A percentile compares a stretch with the other conserved stretches of the same genome.
Evolutionary conservation across 1,140 invertebrate species (phyloP).

Genomic region (Pygmarrhopalites habei): DNA sequence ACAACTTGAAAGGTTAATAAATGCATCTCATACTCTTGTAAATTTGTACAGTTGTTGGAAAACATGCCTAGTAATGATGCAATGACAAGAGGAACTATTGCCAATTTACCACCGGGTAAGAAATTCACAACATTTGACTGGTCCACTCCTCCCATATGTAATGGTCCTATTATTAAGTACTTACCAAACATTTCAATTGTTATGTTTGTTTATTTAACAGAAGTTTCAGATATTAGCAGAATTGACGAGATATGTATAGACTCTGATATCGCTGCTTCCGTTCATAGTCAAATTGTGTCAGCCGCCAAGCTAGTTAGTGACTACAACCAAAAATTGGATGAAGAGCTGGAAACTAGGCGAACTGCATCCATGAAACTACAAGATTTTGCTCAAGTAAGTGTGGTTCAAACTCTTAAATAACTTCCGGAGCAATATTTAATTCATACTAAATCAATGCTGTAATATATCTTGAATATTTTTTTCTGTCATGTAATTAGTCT

Average conservation of each 20-base stretch:
- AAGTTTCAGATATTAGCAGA: slow-evolving; percentile 75
- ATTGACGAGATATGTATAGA: slow-evolving; percentile 35
- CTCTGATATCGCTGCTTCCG: slow-evolving; percentile 26
- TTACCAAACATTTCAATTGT: too few species aligned
- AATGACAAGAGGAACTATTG: slow-evolving; percentile 80
- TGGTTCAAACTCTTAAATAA: too few species aligned
- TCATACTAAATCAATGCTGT: too few species aligned
- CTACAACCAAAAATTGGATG: slow-evolving; percentile 75
- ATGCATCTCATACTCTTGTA: too few species aligned
- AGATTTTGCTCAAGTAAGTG: slow-evolving; percentile 76
- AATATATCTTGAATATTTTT: too few species aligned
- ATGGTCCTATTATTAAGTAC: too few species aligned
- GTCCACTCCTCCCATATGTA: too few species aligned
- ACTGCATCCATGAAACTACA: slow-evolving; percentile 74
- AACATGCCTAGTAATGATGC: slow-evolving; percentile 91
- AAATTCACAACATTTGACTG: too few species aligned
- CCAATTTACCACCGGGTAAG: slow-evolving; percentile 81
- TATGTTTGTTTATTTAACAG: too few species aligned
- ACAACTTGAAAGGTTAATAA: too few species aligned
- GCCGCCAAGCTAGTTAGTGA: slow-evolving; percentile 76
- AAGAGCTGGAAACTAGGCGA: slow-evolving; percentile 80
- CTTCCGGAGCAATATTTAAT: too few species aligned
- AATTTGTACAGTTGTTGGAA: slow-evolving; percentile 83
- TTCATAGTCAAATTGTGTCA: slow-evolving; percentile 63
- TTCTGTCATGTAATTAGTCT: too few species aligned